Base-by-base conservation (phyloP, 1,140 invertebrate genomes). In the Drosophila yakuba region DNA sequence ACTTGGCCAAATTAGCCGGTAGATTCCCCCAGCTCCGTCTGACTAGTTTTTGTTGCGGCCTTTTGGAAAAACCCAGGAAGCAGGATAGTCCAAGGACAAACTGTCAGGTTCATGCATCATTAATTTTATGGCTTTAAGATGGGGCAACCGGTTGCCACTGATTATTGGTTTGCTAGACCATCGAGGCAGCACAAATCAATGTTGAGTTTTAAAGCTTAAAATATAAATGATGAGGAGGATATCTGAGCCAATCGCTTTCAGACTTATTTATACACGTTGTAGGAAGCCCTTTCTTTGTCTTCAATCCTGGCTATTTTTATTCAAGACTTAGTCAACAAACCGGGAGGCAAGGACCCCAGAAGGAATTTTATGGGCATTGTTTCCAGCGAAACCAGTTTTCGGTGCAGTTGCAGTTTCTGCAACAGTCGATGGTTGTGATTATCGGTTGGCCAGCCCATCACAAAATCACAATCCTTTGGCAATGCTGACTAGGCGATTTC, bases 71-170 rank as follows among this genome's bases (percentile, higher is more conserved):
- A 35, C 68, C 68, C 68, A 72, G 64, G 63, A 68, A 66, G 63
- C 67, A 71, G 67, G 68, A 72, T 71, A 71, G 68, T 58, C 66
- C 68, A 72, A 72, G 68, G 68, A 72, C 68, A 58, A n/a, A 15
- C 51, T 39, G 25, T 36, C 63, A 66, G 43, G 60, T 64, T 36
- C 47, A 71, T 72, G 44, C 20, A 72, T 72, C 68, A 71, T 72
- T 72, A 58, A 72, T 41, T 72, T 72, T 71, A 71, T 71, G 66
- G 66, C 28, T 36, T 25, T 15, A 38, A 14, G n/a, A 39, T 55
- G 15, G 32, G 43, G 35, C 8, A 72, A 72, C 68, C 45, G 67
- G 68, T 72, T 56, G 25, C 28, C 48, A 15, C 7, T n/a, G 32
- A 45, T 28, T 28, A 28, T 61, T 41, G 55, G 17, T 20, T 38